These are phyloP conservation scores for Atta colombica DNA, from an alignment of 1,140 invertebrate genomes.

Conservation along the genomic window DNA sequence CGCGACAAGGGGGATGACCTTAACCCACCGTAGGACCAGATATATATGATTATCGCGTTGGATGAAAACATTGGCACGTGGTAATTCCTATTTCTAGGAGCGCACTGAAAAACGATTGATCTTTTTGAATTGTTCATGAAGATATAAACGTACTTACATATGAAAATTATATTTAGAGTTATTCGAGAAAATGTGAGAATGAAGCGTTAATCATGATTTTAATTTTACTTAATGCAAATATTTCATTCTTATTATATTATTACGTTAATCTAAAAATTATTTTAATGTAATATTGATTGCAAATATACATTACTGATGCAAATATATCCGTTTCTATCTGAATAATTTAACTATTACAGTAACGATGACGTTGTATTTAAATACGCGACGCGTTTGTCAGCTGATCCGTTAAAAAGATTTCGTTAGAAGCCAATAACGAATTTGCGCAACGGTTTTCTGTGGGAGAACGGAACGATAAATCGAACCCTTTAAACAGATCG, in stretches of 20 bases:
- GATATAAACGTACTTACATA: not conserved
- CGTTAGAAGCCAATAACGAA: conserved; percentile 39
- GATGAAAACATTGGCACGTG: conserved; percentile 62
- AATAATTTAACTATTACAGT: conserved; percentile 9
- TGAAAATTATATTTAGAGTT: conserved; percentile 13
- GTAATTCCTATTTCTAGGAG: not conserved
- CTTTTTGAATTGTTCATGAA: not conserved
- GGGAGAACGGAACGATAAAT: conserved; percentile 61
- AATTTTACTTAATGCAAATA: not conserved
- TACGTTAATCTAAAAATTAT: not conserved
- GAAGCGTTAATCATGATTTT: not conserved
- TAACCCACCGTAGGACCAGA: conserved; percentile 73
- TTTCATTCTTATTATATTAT: not conserved
- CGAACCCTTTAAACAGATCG: conserved; percentile 68
- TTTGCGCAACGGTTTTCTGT: conserved; percentile 67
- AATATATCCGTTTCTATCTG: not conserved
- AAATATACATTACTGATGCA: not conserved
- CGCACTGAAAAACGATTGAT: not conserved
- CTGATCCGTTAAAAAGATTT: conserved; percentile 66
- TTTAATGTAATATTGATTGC: not conserved
- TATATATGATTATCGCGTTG: conserved; percentile 54
- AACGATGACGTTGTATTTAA: conserved; percentile 41
- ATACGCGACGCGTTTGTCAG: conserved; percentile 12
- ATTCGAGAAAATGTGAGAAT: not conserved
- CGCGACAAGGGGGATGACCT: conserved; percentile 74